A percentile compares a stretch with the other conserved stretches of the same genome.
Evolutionary conservation across 2,888 invertebrate genomes (phyloP).

Genomic region (Phlogophora meticulosa): DNA sequence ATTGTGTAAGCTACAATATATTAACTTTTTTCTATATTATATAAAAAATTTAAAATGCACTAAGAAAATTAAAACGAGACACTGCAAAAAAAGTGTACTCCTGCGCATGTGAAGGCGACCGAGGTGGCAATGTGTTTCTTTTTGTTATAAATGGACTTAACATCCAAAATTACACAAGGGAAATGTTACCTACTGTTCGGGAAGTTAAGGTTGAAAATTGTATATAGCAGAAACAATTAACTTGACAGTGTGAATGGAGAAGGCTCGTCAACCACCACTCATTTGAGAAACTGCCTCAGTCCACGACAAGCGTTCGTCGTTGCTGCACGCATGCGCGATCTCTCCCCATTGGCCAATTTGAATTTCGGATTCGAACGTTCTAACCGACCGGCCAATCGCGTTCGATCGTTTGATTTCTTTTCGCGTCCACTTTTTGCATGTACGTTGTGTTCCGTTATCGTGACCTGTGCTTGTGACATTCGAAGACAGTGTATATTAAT

Average conservation of each 20-base stretch:
- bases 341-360: conserved; percentile 77
- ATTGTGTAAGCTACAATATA: conserved; percentile 16
- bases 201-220: conserved; percentile 59
- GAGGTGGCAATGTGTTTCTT: conserved; percentile 80
- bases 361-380: conserved; percentile 83
- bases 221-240: conserved; percentile 65
- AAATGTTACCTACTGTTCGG: conserved; percentile 26
- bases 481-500: conserved; percentile 71
- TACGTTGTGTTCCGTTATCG: conserved; percentile 83
- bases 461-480: conserved; percentile 86
- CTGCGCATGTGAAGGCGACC: conserved; percentile 88
- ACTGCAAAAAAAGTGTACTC: conserved; percentile 86
- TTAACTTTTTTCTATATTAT: conserved; percentile 8
- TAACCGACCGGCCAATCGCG: conserved; percentile 83
- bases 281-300: conserved; percentile 87
- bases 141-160: conserved; percentile 67
- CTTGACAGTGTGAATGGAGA: conserved; percentile 86
- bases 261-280: conserved; percentile 83
- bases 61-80: conserved; percentile 78
- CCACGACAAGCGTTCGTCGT: conserved; percentile 82
- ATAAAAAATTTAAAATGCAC: conserved; percentile 61
- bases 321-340: conserved; percentile 79
- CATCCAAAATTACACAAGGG: conserved; percentile 26
- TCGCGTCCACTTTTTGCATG: conserved; percentile 81
- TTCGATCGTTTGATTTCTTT: conserved; percentile 86